Evolutionary conservation across 1,140 invertebrate species (phyloP).

Genomic region (Drosophila subpulchrella): DNA sequence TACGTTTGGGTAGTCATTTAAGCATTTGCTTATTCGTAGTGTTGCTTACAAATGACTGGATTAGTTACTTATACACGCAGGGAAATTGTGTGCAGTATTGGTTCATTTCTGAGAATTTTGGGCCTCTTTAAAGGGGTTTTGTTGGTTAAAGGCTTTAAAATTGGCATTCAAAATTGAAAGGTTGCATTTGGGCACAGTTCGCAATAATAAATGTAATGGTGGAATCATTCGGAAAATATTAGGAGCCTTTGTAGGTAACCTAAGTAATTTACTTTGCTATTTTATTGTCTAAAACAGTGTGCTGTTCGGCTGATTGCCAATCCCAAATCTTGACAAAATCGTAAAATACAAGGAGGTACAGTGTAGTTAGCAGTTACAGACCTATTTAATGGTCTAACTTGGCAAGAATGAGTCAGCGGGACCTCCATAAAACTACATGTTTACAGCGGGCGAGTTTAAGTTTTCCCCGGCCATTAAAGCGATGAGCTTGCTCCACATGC

Average conservation of each 20-base stretch:
- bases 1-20: constrained; percentile 4
- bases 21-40: constrained; percentile 1
- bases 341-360: background rate
- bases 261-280: too few relatives aligned
- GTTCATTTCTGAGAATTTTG: background rate
- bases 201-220: too few relatives aligned
- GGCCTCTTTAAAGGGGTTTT: too few relatives aligned
- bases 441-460: constrained; percentile 40
- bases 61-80: constrained; percentile 1
- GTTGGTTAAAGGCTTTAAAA: too few relatives aligned
- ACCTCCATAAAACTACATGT: constrained; percentile 56
- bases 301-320: background rate
- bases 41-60: constrained; percentile 30
- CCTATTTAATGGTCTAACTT: constrained; percentile 7
- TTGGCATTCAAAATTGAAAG: too few relatives aligned
- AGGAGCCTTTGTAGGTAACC: too few relatives aligned
- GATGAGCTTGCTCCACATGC: constrained; percentile 22
- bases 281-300: too few relatives aligned
- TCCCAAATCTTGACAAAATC: background rate
- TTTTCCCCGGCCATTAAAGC: constrained; percentile 10
- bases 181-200: too few relatives aligned
- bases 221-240: too few relatives aligned
- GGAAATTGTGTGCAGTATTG: background rate
- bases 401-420: background rate
- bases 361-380: background rate